These are phyloP conservation scores for Scopus umbretta DNA, from an alignment of 2,113 vertebrate genomes.

Conservation along the genomic window DNA sequence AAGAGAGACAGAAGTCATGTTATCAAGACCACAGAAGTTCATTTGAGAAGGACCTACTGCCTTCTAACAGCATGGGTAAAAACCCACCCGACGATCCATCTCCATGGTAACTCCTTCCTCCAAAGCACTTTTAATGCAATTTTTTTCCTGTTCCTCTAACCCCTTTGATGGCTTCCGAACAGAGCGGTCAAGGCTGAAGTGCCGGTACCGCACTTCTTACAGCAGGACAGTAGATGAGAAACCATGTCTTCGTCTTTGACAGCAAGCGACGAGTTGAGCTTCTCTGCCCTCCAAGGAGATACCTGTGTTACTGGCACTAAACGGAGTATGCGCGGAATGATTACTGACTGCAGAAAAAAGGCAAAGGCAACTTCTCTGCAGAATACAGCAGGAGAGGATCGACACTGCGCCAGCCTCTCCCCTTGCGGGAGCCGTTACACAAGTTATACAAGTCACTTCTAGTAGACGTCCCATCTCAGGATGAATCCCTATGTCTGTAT, in stretches of 20 bases:
- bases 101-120: background rate
- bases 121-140: background rate
- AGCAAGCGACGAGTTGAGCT: background rate
- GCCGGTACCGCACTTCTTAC: background rate
- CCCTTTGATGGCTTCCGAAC: background rate
- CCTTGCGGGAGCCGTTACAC: background rate
- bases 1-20: background rate
- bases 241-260: background rate
- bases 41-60: background rate
- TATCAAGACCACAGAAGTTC: background rate
- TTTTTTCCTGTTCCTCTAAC: background rate
- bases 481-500: background rate
- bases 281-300: background rate
- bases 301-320: background rate
- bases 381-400: background rate
- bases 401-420: background rate
- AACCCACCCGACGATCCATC: background rate
- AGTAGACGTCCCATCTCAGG: background rate
- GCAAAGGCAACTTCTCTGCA: background rate
- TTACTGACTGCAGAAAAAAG: accelerated
- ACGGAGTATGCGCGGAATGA: background rate
- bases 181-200: background rate
- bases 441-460: no score
- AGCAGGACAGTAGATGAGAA: background rate
- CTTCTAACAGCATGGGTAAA: background rate